These are phyloP conservation scores for Florisuga fusca DNA, from an alignment of 2,797 vertebrate species.

Conservation along the genomic window DNA sequence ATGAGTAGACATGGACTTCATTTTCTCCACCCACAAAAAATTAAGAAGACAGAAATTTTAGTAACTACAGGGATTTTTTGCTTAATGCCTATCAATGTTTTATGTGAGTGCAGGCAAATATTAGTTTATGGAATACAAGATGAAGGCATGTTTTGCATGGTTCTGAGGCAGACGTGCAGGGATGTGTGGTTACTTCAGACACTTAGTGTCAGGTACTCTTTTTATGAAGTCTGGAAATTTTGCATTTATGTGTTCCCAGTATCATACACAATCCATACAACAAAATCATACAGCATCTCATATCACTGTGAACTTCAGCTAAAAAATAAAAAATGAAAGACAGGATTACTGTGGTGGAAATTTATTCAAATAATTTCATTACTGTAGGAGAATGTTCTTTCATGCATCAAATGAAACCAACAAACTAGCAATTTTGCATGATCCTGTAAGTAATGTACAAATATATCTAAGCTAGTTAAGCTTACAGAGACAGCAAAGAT, in stretches of 20 bases:
- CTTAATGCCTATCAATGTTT: not conserved
- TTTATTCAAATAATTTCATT: not conserved
- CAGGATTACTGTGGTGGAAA: not conserved
- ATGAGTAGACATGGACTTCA: accelerated
- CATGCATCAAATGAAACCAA: not conserved
- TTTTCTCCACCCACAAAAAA: not conserved
- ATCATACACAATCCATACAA: not conserved
- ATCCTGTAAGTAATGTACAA: not conserved
- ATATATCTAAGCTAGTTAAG: not conserved
- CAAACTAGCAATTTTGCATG: not conserved
- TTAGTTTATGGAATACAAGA: not conserved
- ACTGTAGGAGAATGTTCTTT: not conserved
- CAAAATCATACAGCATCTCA: not conserved
- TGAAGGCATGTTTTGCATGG: not conserved
- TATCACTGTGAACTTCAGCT: not conserved
- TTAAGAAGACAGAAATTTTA: not conserved
- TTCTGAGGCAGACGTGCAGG: not conserved
- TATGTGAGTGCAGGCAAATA: not conserved
- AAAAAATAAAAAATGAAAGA: not conserved
- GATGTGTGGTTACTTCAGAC: not conserved
- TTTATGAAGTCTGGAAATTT: not conserved
- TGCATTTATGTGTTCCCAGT: not conserved
- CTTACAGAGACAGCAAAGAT: not conserved
- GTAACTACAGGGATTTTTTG: not conserved
- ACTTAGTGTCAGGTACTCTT: not conserved